These are phyloP conservation scores for Drosophila gunungcola DNA, from an alignment of 1,140 invertebrate species.

Conservation along the genomic window DNA sequence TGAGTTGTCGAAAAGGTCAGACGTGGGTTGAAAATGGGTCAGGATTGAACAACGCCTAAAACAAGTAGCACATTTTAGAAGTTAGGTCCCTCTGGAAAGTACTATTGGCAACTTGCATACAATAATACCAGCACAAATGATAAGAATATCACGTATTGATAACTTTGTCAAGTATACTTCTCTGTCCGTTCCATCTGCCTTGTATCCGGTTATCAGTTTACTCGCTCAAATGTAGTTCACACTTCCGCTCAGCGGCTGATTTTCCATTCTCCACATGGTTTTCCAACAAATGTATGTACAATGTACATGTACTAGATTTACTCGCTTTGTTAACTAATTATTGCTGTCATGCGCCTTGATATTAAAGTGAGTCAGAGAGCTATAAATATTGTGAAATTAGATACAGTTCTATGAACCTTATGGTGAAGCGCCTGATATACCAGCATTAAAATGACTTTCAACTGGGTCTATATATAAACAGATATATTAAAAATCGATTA, in stretches of 20 bases:
- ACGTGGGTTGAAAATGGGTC: constrained; percentile 34
- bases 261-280: neutral
- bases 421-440: neutral
- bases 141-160: constrained; percentile 2
- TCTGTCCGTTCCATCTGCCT: neutral
- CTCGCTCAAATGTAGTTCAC: neutral
- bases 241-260: constrained; percentile 12
- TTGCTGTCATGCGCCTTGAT: constrained; percentile 13
- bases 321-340: constrained; percentile 18
- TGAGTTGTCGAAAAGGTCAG: constrained; percentile 37
- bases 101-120: neutral
- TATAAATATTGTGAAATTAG: constrained; percentile 6
- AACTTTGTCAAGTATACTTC: neutral
- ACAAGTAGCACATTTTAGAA: constrained; percentile 8
- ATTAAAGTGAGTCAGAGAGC: constrained; percentile 16
- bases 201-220: constrained; percentile 11
- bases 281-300: neutral
- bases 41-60: constrained; percentile 9
- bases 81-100: neutral
- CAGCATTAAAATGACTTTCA: constrained; percentile 1
- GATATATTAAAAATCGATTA: constrained; percentile 8
- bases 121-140: neutral
- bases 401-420: neutral
- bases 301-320: constrained; percentile 3
- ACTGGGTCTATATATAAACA: neutral